A percentile compares a stretch with the other conserved stretches of the same genome.
These are phyloP conservation scores for Dryadula phaetusa DNA, from an alignment of 2,888 invertebrate species.

Conservation along the genomic window DNA sequence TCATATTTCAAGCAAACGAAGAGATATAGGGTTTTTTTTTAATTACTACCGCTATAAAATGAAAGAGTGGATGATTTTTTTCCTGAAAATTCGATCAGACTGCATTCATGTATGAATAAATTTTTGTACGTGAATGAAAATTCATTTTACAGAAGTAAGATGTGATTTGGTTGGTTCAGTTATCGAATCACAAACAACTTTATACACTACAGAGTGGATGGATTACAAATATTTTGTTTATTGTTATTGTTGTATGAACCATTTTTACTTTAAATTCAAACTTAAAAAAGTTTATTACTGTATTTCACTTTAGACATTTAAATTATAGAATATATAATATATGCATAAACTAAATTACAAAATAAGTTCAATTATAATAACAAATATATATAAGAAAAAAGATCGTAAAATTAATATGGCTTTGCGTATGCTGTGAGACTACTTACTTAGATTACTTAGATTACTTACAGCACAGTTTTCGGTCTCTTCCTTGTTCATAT, in stretches of 20 bases:
- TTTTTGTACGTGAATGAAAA: conserved; percentile 41
- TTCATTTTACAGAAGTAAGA: conserved; percentile 43
- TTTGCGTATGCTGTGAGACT: too few relatives aligned
- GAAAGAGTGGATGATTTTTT: conserved; percentile 39
- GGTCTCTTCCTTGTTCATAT: too few relatives aligned
- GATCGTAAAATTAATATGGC: too few relatives aligned
- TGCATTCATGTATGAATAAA: conserved; percentile 43
- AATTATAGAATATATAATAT: too few relatives aligned
- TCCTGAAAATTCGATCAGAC: conserved; percentile 42
- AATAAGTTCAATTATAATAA: too few relatives aligned
- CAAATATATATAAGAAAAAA: too few relatives aligned
- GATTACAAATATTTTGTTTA: conserved; percentile 30
- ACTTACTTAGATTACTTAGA: too few relatives aligned
- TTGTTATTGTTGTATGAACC: conserved; percentile 12
- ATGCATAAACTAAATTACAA: too few relatives aligned
- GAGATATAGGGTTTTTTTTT: conserved; percentile 33
- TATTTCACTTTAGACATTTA: too few relatives aligned
- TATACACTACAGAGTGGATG: conserved; percentile 25
- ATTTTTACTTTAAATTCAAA: too few relatives aligned
- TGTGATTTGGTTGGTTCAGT: conserved; percentile 36
- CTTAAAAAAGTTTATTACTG: too few relatives aligned
- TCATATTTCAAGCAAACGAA: conserved; percentile 29
- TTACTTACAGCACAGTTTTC: too few relatives aligned
- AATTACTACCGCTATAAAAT: conserved; percentile 37
- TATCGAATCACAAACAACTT: conserved; percentile 38